These are phyloP conservation scores for Drosophila kambysellisi DNA, from an alignment of 2,888 invertebrate genomes.

Conservation along the genomic window DNA sequence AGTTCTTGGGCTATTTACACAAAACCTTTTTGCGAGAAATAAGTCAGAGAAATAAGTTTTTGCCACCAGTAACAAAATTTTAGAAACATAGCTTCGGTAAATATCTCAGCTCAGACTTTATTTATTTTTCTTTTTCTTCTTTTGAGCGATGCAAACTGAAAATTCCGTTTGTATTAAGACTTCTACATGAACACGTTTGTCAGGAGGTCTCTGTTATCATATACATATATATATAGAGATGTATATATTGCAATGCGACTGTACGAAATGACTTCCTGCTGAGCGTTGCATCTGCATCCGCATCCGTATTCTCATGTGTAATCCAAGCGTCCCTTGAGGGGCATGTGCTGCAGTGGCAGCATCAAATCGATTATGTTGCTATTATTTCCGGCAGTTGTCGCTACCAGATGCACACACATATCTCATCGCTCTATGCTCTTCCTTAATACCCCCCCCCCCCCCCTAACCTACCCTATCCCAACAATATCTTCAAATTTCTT, in stretches of 20 bases:
- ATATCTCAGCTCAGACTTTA: background rate
- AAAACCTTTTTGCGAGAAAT: background rate
- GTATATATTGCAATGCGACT: slow-evolving; percentile 52
- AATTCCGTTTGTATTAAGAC: slow-evolving; percentile 44
- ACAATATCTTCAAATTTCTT: background rate
- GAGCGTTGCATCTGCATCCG: slow-evolving; percentile 32
- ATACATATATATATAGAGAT: slow-evolving; percentile 29
- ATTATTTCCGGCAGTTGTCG: slow-evolving; percentile 78
- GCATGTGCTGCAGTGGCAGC: slow-evolving; percentile 61
- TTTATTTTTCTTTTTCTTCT: background rate
- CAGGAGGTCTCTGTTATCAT: slow-evolving; percentile 13
- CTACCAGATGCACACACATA: slow-evolving; percentile 62
- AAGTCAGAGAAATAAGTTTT: background rate
- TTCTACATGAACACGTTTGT: slow-evolving; percentile 24
- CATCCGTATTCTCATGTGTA: slow-evolving; percentile 35
- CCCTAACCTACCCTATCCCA: background rate
- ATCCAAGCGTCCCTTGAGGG: slow-evolving; percentile 21
- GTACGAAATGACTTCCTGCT: slow-evolving; percentile 73
- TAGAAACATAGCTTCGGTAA: background rate
- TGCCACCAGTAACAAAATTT: background rate
- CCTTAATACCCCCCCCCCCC: too few species aligned
- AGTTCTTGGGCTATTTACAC: background rate
- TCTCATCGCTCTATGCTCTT: background rate
- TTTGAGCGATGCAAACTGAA: slow-evolving; percentile 6
- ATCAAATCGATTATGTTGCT: slow-evolving; percentile 79